phyloP scores from a whole-genome alignment of 2,113 vertebrate species.

The Datnioides undecimradiatus region DNA sequence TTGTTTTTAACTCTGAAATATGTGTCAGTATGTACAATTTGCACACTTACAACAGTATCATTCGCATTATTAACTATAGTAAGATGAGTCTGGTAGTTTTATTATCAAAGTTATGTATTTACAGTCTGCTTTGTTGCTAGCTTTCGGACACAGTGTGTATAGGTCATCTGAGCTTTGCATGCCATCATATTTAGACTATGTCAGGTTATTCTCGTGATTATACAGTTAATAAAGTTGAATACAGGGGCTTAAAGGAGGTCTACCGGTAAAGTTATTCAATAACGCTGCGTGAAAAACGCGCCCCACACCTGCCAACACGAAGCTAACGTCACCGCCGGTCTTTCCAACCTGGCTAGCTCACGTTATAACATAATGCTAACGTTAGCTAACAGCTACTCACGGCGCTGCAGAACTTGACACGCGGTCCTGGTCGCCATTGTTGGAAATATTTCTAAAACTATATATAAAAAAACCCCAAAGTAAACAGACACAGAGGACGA shows the following conservation, averaged over 20 bases:
- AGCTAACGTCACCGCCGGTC: not conserved
- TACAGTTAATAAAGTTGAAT: not conserved
- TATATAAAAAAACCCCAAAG: rapidly evolving
- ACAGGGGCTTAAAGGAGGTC: too few relatives aligned
- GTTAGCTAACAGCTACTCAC: conserved; percentile 66
- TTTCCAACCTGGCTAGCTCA: not conserved
- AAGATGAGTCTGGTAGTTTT: too few relatives aligned
- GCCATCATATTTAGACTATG: not conserved
- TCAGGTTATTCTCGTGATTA: not conserved
- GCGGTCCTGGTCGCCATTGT: conserved; percentile 66
- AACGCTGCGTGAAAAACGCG: too few relatives aligned
- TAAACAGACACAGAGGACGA: rapidly evolving
- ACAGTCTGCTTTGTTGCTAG: not conserved
- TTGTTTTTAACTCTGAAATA: not conserved
- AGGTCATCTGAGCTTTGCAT: not conserved
- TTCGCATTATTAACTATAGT: too few relatives aligned
- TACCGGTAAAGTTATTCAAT: too few relatives aligned
- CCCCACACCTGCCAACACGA: too few relatives aligned
- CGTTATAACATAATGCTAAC: conserved; percentile 18
- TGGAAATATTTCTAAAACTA: not conserved
- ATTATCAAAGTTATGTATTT: too few relatives aligned
- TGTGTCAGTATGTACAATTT: not conserved
- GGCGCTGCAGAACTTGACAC: conserved; percentile 63
- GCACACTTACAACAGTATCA: not conserved
- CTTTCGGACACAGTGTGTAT: not conserved